These are phyloP conservation scores for Drosophila azteca DNA, from an alignment of 1,140 invertebrate genomes.

Conservation along the genomic window DNA sequence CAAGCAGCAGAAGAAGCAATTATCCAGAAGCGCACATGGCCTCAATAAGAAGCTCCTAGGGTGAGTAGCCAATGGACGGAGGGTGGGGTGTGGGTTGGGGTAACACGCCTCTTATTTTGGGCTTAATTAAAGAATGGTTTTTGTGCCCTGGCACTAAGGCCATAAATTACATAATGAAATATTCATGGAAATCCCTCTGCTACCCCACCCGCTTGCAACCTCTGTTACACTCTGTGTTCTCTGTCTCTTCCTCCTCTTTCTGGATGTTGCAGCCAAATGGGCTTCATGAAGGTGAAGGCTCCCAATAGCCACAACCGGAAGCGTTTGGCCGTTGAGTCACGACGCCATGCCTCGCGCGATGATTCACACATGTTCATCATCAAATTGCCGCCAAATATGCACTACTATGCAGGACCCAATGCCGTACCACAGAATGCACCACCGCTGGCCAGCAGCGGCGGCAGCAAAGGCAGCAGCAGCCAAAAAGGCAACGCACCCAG, in stretches of 20 bases:
- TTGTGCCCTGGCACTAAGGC: constrained; percentile 23
- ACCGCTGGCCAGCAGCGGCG: constrained; percentile 24
- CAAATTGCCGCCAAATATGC: constrained; percentile 91
- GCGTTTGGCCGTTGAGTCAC: constrained; percentile 88
- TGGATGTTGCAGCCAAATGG: constrained; percentile 84
- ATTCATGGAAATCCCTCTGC: constrained; percentile 63
- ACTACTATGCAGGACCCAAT: constrained; percentile 88
- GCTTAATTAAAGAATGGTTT: constrained; percentile 72
- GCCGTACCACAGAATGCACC: constrained; percentile 30
- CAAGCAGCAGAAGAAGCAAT: constrained; percentile 50
- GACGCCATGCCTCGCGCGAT: constrained; percentile 86
- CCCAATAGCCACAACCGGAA: constrained; percentile 88
- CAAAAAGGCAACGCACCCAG: constrained; percentile 23
- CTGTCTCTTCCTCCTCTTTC: neutral
- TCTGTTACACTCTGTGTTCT: no score
- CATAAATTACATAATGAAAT: constrained; percentile 77
- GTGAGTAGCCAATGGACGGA: constrained; percentile 50
- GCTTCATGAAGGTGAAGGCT: constrained; percentile 85
- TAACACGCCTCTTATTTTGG: constrained; percentile 56
- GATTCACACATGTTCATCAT: constrained; percentile 93
- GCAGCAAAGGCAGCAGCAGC: constrained; percentile 11
- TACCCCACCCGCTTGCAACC: neutral
- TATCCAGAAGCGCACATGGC: constrained; percentile 64
- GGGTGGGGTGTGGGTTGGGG: neutral
- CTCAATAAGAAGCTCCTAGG: constrained; percentile 78